Base-by-base conservation (phyloP, 23 tunicate species). In the Ciona savignyi region DNA sequence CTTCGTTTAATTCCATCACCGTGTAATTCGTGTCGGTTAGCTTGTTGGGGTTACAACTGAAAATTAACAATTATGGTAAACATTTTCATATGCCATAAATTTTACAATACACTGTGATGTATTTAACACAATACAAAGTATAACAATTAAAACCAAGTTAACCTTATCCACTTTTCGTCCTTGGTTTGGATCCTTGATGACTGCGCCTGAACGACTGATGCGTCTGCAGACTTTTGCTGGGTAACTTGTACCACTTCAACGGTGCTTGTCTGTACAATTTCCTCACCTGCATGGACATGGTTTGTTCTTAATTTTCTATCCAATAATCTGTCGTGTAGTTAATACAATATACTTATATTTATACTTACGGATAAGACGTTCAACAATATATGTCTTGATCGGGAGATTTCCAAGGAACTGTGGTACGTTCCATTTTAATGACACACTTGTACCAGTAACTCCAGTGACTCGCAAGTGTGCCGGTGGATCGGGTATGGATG, bases 341-440 rank as follows among this genome's bases (percentile, higher is more conserved):
- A 49, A 49, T 20, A 11, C 61, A 68, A n/a, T n/a, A n/a, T n/a
- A n/a, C n/a, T n/a, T n/a, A n/a, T n/a, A 71, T 27, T 26, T 26
- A 67, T 25, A 11, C 78, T 29, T 61, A 74, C 78, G 70, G 73
- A 28, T 34, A 11, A 62, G 34, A 15, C 80, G 70, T 67, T 92
- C 98, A 29, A 92, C 83, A 35, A 80, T 80, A 79, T 92, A 92
- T 23, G 98, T 92, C 60, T 76, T 84, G 23, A 92, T 30, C 29
- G 98, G 92, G 3, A 92, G 61, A 35, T 92, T 92, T 70, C 98
- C 98, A 30, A 80, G 49, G 23, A 67, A 84, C 70, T 80, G 79
- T 51, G 98, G 98, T 2, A 61, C 80, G 35, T 85, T 92, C 98
- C 98, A 92, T 60, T 75, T 76, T 71, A 92, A 74, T 19, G 92